Evolutionary conservation across 1,140 invertebrate genomes (phyloP), one percentile per base, ranked within the genome.

Genomic region (Drosophila lini): DNA sequence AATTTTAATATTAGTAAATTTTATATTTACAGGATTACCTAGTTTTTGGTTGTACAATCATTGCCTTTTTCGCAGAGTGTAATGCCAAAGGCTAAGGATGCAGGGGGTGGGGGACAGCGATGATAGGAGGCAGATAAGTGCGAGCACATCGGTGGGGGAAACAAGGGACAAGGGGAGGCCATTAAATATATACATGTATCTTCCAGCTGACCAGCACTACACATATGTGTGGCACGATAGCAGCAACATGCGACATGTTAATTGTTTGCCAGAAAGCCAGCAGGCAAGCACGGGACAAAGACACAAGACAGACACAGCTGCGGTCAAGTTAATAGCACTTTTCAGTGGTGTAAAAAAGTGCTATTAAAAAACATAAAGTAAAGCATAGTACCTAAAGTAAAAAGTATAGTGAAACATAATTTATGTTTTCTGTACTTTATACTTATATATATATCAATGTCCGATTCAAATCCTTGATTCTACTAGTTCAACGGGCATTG

Each of bases 161-260:
- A 36, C 42, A 10, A 28, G 25, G 25, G 25, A 50, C 28, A 31
- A 16, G n/a, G 28, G 41, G 64, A 71, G 36, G 32, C 44, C 65
- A 70, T 58, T 71, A 48, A 56, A 56, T 58, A 45, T 58, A 71
- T 68, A 68, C n/a, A n/a, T n/a, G n/a, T 41, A 57, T 71, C 5
- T 71, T 48, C 42, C 68, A 71, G 52, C 52, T 58, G 65, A n/a
- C 65, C 28, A 6, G 52, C 19, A 28, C 11, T 13, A 15, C 38
- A 22, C 36, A 13, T 44, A 50, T 55, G 62, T 67, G 62, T 16
- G 45, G 70, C 77, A 68, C 32, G 45, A 59, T 47, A 36, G 32
- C 50, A 32, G 25, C 62, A 48, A 75, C 76, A 79, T 80, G 78
- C 76, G 59, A 74, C 78, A 79, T 79, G 65, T 62, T 81, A 81